Base-by-base conservation (phyloP, 1,140 invertebrate genomes). In the Sminthurides bifidus region DNA sequence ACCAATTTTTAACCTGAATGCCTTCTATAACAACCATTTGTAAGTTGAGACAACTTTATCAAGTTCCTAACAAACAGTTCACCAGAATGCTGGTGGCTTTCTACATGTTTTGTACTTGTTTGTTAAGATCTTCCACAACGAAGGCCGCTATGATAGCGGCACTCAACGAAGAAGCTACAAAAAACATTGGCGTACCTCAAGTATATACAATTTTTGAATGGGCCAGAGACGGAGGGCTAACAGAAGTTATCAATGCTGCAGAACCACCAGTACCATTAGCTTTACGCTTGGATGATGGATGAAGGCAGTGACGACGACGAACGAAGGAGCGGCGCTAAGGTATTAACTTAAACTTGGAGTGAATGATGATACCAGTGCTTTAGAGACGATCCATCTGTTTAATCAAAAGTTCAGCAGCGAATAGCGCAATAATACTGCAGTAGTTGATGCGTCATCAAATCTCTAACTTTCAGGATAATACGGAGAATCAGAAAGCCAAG, bases 1-100 rank as follows among this genome's bases (percentile, higher is more conserved):
- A 63, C 91, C 92, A 30, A 72, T 67, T 8, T 78, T 94, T 38
- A 92, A 85, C 72, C 76, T 96, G 74, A 83, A 93, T 67, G 81
- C 86, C 27, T 96, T 95, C 74, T 95, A 92, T 68, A 96, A 96
- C 73, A 85, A 87, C 68, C 83, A 89, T 71, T 72, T 92, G 90
- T 93, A 78, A 82, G 84, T 82, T 14, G 15, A 17, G 24, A 54
- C 15, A 30, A 49, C 17, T 3, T n/a, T 14, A 35, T 37, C 10
- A 15, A 31, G 37, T n/a, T 17, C 15, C 30, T 38, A 17, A 19
- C 5, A 58, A 37, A 19, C 15, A 23, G 15, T 6, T 6, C 3
- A 15, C 15, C 24, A n/a, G 2, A 51, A 19, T 15, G 2, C 14
- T 26, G 3, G 27, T 24, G n/a, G n/a, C n/a, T n/a, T n/a, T n/a